These are phyloP conservation scores for Pachymerium ferrugineum DNA, from an alignment of 2,888 invertebrate genomes.

Conservation along the genomic window DNA sequence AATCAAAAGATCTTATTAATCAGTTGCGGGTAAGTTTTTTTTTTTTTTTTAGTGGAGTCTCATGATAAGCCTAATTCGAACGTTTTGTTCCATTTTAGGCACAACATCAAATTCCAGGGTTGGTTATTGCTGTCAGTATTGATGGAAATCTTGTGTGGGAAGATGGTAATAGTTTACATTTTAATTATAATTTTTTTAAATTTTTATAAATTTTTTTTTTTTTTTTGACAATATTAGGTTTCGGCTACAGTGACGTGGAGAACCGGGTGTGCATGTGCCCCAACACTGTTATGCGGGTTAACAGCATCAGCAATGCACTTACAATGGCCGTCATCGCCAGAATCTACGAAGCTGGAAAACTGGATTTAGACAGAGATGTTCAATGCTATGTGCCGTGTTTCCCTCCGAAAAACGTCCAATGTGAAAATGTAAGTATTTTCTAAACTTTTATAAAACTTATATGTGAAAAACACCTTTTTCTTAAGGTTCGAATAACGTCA, in stretches of 20 bases:
- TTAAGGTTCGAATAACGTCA: no score
- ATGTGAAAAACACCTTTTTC: no score
- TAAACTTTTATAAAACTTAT: no score
- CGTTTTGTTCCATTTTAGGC: slow-evolving; percentile 37
- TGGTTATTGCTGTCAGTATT: slow-evolving; percentile 50
- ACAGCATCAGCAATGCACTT: slow-evolving; percentile 57
- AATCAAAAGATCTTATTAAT: not conserved
- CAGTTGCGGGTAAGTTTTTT: not conserved
- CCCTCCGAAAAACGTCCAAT: slow-evolving; percentile 52
- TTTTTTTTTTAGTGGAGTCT: not conserved
- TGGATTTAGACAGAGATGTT: slow-evolving; percentile 54
- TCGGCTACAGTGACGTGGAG: slow-evolving; percentile 56
- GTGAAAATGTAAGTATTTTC: slow-evolving; percentile 49
- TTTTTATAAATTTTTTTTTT: not conserved
- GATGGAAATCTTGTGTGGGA: slow-evolving; percentile 50
- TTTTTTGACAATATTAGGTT: slow-evolving; percentile 43
- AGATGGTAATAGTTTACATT: no score
- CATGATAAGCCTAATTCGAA: not conserved
- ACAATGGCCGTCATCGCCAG: slow-evolving; percentile 54
- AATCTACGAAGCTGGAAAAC: slow-evolving; percentile 51
- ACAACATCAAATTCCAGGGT: slow-evolving; percentile 47
- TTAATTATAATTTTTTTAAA: no score
- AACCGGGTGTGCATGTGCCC: slow-evolving; percentile 49
- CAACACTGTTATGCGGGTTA: slow-evolving; percentile 55
- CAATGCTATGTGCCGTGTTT: slow-evolving; percentile 53